Conservation (phyloP, 2,113 vertebrate genomes). For the Orthonyx spaldingii region DNA sequence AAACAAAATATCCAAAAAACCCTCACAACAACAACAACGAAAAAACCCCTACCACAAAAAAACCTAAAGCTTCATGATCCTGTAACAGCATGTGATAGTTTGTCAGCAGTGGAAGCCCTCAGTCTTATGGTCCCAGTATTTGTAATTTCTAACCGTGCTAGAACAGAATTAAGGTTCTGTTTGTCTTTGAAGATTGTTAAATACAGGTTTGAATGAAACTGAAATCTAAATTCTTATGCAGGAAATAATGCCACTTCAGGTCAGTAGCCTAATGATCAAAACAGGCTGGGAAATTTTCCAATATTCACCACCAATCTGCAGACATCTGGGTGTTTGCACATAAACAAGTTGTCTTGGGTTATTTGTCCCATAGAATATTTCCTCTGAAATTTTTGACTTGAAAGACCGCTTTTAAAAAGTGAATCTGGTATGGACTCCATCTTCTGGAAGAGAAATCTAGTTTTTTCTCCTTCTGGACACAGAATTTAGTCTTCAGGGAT, state of each 20-base stretch:
- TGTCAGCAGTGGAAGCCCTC: neutral
- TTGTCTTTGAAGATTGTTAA: neutral
- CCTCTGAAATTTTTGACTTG: neutral
- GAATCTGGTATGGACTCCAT: neutral
- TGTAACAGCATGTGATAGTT: neutral
- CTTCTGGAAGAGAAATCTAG: neutral
- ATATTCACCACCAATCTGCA: neutral
- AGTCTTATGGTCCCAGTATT: neutral
- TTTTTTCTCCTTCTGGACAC: neutral
- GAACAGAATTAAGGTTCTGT: neutral
- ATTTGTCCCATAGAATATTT: neutral
- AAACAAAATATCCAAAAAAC: neutral
- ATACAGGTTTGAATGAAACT: neutral
- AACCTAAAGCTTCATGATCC: neutral
- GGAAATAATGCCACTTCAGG: neutral
- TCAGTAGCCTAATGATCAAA: neutral
- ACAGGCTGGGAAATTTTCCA: neutral
- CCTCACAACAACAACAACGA: neutral
- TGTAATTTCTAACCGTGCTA: neutral
- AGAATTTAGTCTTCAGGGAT: neutral
- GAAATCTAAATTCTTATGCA: neutral
- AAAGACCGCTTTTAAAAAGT: neutral
- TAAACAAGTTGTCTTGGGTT: neutral
- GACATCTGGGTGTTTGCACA: neutral
- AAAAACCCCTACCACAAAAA: neutral